Percentiles rank a stretch among this genome's conserved stretches.
Conservation (phyloP, 2,888 invertebrate species). For the Phymatocera aterrima region DNA sequence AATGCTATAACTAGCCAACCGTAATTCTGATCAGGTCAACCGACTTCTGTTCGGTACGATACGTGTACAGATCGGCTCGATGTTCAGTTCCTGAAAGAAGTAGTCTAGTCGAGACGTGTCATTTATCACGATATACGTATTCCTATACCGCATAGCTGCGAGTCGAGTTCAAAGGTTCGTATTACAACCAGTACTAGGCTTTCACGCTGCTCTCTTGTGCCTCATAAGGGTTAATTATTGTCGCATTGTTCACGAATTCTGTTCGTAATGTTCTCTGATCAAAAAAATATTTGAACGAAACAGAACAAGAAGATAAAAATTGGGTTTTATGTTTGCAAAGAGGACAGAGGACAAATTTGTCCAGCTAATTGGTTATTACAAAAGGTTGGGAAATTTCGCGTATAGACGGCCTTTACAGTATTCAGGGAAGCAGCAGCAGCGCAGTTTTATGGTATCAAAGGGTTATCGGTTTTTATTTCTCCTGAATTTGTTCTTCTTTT, state of each 20-base stretch:
- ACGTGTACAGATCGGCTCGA: neutral
- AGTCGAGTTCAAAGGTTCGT: neutral
- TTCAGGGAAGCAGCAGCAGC: no score
- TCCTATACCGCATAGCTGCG: no score
- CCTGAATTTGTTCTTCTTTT: no score
- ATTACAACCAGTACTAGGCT: no score
- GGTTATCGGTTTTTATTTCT: no score
- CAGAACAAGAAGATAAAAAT: neutral
- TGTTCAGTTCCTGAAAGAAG: neutral
- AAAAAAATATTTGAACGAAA: neutral
- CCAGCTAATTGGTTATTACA: neutral
- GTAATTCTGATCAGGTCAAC: neutral
- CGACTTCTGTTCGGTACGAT: neutral
- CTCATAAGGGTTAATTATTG: neutral
- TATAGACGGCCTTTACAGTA: no score
- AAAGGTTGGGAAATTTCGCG: no score
- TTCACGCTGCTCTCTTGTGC: neutral
- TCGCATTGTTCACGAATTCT: neutral
- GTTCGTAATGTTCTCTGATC: neutral
- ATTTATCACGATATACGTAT: neutral
- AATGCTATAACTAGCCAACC: neutral
- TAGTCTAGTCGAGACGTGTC: neutral
- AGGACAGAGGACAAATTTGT: neutral
- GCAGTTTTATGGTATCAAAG: no score
- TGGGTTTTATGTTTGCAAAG: neutral